Evolutionary conservation across 92 coral and sea anemone genomes (phyloP).

Genomic region (Ricordea florida): DNA sequence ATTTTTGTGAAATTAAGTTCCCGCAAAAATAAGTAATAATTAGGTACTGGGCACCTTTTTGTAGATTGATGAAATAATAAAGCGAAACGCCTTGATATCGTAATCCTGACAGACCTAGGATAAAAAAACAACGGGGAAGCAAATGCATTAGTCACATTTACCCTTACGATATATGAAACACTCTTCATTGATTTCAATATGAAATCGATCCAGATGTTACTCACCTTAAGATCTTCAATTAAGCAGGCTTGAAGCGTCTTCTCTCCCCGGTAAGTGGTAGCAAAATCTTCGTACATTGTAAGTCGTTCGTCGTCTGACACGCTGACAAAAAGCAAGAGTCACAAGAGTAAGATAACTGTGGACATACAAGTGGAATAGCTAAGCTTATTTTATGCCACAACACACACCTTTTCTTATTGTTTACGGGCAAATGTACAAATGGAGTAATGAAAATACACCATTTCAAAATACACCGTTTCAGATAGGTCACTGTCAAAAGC

Average conservation of each 20-base stretch:
- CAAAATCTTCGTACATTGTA: conserved; percentile 96
- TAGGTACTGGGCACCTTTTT: conserved; percentile 39
- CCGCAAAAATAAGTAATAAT: neutral
- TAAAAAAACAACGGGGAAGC: neutral
- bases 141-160: neutral
- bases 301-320: conserved; percentile 92
- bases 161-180: neutral
- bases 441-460: too few relatives aligned
- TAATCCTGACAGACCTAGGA: conserved; percentile 82
- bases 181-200: too few relatives aligned
- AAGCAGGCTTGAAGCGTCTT: conserved; percentile 78
- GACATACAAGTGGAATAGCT: too few relatives aligned
- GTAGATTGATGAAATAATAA: conserved; percentile 88
- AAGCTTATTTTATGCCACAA: too few relatives aligned
- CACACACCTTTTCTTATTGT: too few relatives aligned
- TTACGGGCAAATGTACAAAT: neutral
- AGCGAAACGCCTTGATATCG: conserved; percentile 90
- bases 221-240: conserved; percentile 89
- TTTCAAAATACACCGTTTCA: too few relatives aligned
- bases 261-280: conserved; percentile 81
- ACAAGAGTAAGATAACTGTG: neutral
- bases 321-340: conserved; percentile 20
- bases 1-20: neutral
- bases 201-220: neutral
- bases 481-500: too few relatives aligned